These are phyloP conservation scores for Pycnonotus jocosus DNA, from an alignment of 2,113 vertebrate species.

Conservation along the genomic window DNA sequence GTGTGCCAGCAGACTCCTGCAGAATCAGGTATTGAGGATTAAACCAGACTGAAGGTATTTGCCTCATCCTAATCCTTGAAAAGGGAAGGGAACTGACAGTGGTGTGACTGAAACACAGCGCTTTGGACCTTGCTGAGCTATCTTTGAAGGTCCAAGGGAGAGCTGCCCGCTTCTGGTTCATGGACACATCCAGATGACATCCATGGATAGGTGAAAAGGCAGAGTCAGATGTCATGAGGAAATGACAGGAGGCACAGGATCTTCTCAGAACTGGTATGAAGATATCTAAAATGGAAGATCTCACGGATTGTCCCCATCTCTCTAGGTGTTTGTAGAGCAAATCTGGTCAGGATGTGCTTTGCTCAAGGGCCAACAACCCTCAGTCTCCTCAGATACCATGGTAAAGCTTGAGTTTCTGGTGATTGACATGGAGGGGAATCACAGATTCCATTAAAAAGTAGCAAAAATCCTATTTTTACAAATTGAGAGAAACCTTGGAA, in stretches of 20 bases:
- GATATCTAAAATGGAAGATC: background rate
- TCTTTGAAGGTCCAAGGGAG: rapidly evolving
- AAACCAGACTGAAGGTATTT: background rate
- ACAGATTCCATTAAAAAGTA: background rate
- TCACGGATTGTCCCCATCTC: background rate
- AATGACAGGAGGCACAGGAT: background rate
- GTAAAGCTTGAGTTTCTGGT: background rate
- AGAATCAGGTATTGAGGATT: background rate
- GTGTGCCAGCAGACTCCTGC: background rate
- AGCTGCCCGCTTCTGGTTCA: background rate
- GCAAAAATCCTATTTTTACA: background rate
- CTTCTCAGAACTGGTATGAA: background rate
- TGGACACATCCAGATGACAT: rapidly evolving
- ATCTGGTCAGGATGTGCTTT: background rate
- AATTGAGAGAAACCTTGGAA: background rate
- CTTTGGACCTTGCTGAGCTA: rapidly evolving
- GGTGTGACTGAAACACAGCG: rapidly evolving
- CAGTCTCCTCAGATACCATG: rapidly evolving
- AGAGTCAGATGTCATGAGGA: background rate
- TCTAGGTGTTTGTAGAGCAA: background rate
- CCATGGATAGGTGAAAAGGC: rapidly evolving
- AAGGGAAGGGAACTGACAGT: background rate
- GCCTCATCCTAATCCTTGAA: background rate
- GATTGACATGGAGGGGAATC: background rate
- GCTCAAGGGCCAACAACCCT: background rate